Conservation (phyloP, 2,797 vertebrate genomes). For the Emydoidea blandingii region DNA sequence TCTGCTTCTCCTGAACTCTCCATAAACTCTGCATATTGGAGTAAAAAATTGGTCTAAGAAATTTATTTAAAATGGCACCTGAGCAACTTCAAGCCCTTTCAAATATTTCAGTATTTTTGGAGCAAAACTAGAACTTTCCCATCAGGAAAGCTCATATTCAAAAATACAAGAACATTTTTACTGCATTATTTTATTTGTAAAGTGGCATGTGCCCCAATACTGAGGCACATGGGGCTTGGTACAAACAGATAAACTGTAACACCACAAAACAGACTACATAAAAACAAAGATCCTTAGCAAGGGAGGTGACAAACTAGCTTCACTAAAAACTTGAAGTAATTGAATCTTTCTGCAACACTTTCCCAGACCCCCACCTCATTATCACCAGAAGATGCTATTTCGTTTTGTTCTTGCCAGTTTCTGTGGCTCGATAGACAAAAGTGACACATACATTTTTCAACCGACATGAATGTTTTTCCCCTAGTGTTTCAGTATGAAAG, state of each 20-base stretch:
- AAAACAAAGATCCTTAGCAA: not conserved
- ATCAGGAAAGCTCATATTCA: not conserved
- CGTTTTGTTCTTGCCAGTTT: not conserved
- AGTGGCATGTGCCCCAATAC: not conserved
- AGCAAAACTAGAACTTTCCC: not conserved
- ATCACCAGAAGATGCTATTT: not conserved
- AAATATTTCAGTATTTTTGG: not conserved
- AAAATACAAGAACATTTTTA: not conserved
- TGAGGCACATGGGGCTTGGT: not conserved
- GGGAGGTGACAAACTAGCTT: not conserved
- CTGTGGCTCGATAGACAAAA: not conserved
- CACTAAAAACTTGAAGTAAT: not conserved
- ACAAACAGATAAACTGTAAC: not conserved
- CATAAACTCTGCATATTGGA: no score
- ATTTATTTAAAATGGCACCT: not conserved
- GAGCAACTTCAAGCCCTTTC: not conserved
- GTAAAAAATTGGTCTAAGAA: no score
- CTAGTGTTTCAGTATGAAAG: no score
- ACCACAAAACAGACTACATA: not conserved
- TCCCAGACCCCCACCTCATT: not conserved
- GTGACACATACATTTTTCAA: not conserved
- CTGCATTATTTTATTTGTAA: not conserved
- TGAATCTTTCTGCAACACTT: not conserved
- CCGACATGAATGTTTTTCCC: not conserved
- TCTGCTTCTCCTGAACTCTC: fast-evolving